These are phyloP conservation scores for Petrolisthes cinctipes DNA, from an alignment of 2,888 invertebrate species.

Conservation along the genomic window DNA sequence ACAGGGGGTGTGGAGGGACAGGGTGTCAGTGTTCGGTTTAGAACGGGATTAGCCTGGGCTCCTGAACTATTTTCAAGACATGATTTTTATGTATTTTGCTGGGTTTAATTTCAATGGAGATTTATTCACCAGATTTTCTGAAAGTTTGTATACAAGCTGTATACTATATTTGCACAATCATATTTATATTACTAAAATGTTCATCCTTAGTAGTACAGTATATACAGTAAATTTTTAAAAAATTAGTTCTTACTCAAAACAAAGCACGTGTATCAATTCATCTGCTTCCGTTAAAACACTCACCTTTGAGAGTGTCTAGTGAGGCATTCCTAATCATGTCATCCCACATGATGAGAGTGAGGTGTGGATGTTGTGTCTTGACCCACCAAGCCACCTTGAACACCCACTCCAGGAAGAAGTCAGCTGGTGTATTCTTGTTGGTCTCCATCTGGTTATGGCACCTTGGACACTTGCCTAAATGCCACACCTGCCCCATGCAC, in stretches of 20 bases:
- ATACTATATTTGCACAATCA: neutral
- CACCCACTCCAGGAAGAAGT: slow-evolving; percentile 77
- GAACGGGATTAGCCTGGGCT: no score
- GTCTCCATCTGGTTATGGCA: slow-evolving; percentile 59
- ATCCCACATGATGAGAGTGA: slow-evolving; percentile 83
- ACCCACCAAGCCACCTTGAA: slow-evolving; percentile 76
- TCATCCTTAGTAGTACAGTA: neutral
- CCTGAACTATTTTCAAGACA: no score
- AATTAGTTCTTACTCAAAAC: neutral
- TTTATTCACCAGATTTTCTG: no score
- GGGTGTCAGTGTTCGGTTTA: no score
- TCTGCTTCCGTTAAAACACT: neutral
- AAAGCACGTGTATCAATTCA: neutral
- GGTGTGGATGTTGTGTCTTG: slow-evolving; percentile 73
- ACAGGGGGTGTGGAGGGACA: no score
- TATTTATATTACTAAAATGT: neutral
- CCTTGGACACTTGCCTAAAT: slow-evolving; percentile 61
- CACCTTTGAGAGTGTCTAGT: slow-evolving; percentile 72
- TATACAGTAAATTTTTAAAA: slow-evolving; percentile 15
- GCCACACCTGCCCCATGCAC: slow-evolving; percentile 51
- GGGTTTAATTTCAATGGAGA: no score
- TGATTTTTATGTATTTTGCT: no score
- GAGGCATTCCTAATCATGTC: slow-evolving; percentile 81
- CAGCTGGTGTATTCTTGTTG: slow-evolving; percentile 63
- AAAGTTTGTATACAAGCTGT: no score